These are phyloP conservation scores for Myotis daubentonii DNA, from an alignment of 2,797 vertebrate species.

Conservation along the genomic window DNA sequence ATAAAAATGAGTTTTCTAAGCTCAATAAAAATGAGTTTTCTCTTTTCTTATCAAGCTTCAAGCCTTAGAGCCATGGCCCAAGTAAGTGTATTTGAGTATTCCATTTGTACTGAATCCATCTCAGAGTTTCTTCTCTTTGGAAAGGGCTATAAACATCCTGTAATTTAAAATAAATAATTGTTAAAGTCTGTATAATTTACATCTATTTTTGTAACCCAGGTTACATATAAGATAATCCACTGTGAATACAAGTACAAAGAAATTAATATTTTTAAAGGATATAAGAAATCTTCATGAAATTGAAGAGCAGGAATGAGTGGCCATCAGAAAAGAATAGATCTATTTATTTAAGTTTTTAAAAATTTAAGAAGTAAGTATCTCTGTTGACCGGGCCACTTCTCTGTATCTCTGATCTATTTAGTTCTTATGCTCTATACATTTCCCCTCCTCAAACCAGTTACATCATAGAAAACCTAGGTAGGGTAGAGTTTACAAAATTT, in stretches of 20 bases:
- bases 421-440: background rate
- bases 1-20: background rate
- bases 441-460: background rate
- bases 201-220: background rate
- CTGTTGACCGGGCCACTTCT: background rate
- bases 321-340: background rate
- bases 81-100: background rate
- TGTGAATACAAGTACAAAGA: background rate
- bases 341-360: background rate
- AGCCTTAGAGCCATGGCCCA: background rate
- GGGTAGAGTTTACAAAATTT: background rate
- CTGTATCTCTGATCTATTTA: background rate
- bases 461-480: background rate
- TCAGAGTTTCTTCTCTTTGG: background rate
- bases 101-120: background rate
- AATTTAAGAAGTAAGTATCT: background rate
- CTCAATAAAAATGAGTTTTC: background rate
- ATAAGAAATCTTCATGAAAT: background rate
- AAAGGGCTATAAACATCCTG: background rate
- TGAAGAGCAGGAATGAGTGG: background rate
- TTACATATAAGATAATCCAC: background rate
- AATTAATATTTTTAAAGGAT: background rate
- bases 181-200: background rate
- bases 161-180: background rate
- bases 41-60: background rate